Percentiles rank a stretch among this genome's conserved stretches.
Conservation (phyloP, 1,140 invertebrate species). For the Sogatella furcifera region DNA sequence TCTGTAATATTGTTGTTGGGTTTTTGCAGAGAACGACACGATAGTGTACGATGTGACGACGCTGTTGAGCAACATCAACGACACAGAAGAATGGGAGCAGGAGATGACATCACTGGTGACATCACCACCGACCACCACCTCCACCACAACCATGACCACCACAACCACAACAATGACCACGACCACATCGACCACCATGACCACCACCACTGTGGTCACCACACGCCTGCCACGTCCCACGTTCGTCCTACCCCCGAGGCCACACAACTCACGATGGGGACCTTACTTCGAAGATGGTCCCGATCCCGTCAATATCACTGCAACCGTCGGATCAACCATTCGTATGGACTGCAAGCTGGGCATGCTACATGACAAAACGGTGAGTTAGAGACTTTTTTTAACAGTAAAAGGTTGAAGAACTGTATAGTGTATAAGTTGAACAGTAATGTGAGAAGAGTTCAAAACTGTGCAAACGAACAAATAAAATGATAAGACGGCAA, state of each 20-base stretch:
- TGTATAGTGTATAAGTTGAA: too few relatives aligned
- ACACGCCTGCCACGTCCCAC: conserved; percentile 1
- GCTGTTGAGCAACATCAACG: too few relatives aligned
- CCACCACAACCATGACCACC: not conserved
- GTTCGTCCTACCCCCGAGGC: conserved; percentile 1
- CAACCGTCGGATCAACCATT: conserved; percentile 26
- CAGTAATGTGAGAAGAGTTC: too few relatives aligned
- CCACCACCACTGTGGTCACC: not conserved
- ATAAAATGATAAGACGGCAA: too few relatives aligned
- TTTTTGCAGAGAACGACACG: too few relatives aligned
- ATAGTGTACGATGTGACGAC: too few relatives aligned
- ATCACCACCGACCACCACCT: not conserved
- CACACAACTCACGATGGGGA: conserved; percentile 22
- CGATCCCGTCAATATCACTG: conserved; percentile 24
- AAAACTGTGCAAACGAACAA: too few relatives aligned
- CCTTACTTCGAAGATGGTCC: conserved; percentile 29
- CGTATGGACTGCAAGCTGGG: conserved; percentile 28
- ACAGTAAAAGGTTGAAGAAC: too few relatives aligned
- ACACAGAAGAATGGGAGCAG: too few relatives aligned
- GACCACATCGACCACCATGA: not conserved
- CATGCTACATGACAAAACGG: conserved; percentile 29
- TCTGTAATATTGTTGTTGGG: too few relatives aligned
- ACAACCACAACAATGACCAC: not conserved
- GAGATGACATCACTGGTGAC: not conserved
- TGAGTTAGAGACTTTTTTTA: conserved; percentile 16